phyloP scores from a whole-genome alignment of 2,113 vertebrate genomes.

The Cebidichthys violaceus region DNA sequence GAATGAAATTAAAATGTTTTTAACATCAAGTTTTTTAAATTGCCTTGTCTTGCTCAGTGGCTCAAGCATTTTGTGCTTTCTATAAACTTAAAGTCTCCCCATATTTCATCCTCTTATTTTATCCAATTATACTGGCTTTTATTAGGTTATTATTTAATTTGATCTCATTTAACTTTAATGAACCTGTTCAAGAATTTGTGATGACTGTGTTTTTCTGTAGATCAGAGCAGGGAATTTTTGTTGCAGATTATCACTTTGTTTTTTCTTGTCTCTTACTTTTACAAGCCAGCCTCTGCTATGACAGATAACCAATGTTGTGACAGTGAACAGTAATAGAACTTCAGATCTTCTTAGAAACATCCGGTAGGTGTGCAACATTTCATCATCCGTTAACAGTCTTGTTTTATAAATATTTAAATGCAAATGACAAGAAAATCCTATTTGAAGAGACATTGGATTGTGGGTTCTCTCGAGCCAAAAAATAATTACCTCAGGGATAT shows the following conservation, averaged over 20 bases:
- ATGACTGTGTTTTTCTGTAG: neutral
- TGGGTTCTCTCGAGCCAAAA: slow-evolving; percentile 11
- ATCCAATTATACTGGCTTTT: neutral
- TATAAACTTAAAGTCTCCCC: neutral
- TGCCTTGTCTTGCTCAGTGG: neutral
- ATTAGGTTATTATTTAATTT: neutral
- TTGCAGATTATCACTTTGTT: neutral
- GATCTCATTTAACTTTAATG: neutral
- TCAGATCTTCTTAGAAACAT: neutral
- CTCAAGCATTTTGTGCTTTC: neutral
- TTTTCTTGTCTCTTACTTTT: neutral
- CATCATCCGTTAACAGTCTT: neutral
- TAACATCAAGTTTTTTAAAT: neutral
- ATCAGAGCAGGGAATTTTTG: neutral
- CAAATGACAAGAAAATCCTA: slow-evolving; percentile 41
- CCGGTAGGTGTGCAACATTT: neutral
- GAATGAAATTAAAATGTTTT: neutral
- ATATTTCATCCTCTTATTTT: neutral
- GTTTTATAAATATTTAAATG: slow-evolving; percentile 29
- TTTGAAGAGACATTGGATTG: slow-evolving; percentile 38
- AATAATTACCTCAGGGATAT: slow-evolving; percentile 16
- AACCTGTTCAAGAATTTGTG: neutral
- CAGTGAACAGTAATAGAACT: neutral
- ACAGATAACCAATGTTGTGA: neutral
- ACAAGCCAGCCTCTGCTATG: neutral